Base-by-base conservation (phyloP, 1,140 invertebrate genomes). In the Drosophila takahashii region DNA sequence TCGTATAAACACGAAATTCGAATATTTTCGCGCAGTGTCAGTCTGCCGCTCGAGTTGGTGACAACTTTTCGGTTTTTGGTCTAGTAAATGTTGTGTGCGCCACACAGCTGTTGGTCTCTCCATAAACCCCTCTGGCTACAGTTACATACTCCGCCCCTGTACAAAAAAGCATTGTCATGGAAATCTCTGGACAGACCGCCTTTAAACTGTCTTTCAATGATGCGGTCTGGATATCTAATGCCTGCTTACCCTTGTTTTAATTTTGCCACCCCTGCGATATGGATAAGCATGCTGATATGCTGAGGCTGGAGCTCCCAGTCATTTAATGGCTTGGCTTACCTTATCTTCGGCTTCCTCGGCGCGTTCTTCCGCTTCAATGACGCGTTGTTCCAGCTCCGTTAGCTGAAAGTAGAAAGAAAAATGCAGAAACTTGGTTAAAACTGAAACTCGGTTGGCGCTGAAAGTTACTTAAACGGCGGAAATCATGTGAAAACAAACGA, bases 341-440 rank as follows among this genome's bases (percentile, higher is more conserved):
- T 98, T 98, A 93, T 97, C 96, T 93, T 98, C 97, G 56, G 97
- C 97, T 93, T 97, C 96, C 90, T 97, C 96, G 37, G 97, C 97
- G 81, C 97, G 94, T 73, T 96, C 95, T 93, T 98, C 97, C 66
- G 97, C 97, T 93, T 98, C 97, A 91, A 97, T 94, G 85, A 97
- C 97, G 78, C 97, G 95, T 91, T 97, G 96, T 92, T 98, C 97
- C 93, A 98, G 94, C 94, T 98, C 97, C 90, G 96, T 96, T 93
- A 98, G 94, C 97, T 98, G 95, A 77, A 97, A 97, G 47, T 29
- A n/a, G 10, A 56, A 29, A 44, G 13, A 47, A 51, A 44, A 44
- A 26, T 18, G 3, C 9, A 29, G 7, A 41, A 29, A 44, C 9
- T 54, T 48, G 50, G 50, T 54, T 74, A 74, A 61, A n/a, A 74